A percentile compares a stretch with the other conserved stretches of the same genome.
These are phyloP conservation scores for Temnothorax rugatulus DNA, from an alignment of 2,888 invertebrate genomes.

Conservation along the genomic window DNA sequence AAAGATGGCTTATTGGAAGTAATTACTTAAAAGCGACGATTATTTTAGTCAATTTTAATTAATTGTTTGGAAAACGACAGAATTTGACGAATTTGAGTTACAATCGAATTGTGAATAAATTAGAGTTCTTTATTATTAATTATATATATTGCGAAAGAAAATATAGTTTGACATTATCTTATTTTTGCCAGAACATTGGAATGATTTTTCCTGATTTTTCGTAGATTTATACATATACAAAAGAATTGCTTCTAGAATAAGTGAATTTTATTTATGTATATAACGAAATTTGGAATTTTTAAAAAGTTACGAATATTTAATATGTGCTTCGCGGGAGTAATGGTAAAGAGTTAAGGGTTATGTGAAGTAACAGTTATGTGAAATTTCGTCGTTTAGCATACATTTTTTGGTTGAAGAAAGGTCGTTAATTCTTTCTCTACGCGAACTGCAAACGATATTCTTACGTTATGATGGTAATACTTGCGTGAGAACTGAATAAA, in stretches of 20 bases:
- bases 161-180: background rate
- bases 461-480: background rate
- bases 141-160: background rate
- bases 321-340: background rate
- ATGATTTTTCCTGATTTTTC: background rate
- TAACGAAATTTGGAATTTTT: background rate
- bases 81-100: background rate
- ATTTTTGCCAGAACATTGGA: background rate
- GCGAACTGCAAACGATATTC: too few relatives aligned
- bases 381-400: background rate
- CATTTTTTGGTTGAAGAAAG: background rate
- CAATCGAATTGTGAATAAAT: background rate
- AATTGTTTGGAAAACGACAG: background rate
- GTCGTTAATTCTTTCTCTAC: background rate
- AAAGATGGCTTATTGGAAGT: background rate
- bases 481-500: background rate
- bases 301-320: background rate
- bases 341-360: conserved; percentile 15
- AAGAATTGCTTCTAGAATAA: background rate
- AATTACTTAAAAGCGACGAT: background rate
- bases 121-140: background rate
- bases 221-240: background rate
- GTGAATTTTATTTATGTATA: background rate
- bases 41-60: background rate
- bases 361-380: background rate